phyloP scores from a whole-genome alignment of 2,113 vertebrate genomes.

The Haemorhous mexicanus region DNA sequence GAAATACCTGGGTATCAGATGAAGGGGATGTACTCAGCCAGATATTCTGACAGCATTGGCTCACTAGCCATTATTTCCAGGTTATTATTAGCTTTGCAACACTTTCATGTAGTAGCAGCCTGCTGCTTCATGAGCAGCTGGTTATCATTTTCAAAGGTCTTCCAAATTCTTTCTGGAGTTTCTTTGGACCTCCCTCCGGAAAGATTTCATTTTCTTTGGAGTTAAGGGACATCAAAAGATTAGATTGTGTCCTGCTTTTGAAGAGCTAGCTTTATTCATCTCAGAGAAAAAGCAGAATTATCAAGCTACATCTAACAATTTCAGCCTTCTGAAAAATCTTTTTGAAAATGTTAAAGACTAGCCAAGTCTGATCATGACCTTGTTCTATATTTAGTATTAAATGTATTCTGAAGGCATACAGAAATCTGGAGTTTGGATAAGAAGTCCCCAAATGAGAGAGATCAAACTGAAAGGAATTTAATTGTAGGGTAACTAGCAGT shows the following conservation, averaged over 20 bases:
- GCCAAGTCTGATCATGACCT: background rate
- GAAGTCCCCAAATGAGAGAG: background rate
- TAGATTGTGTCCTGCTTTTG: slow-evolving; percentile 42
- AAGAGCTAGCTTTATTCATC: slow-evolving; percentile 27
- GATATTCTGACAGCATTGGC: slow-evolving; percentile 10
- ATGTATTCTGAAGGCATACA: background rate
- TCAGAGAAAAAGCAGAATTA: slow-evolving; percentile 61
- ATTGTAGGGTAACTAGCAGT: background rate
- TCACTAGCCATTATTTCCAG: slow-evolving; percentile 2
- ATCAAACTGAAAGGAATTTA: background rate
- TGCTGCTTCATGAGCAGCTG: slow-evolving; percentile 40
- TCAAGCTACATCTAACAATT: slow-evolving; percentile 48
- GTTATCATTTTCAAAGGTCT: slow-evolving; percentile 67
- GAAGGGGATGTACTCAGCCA: background rate
- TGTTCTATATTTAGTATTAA: slow-evolving; percentile 19
- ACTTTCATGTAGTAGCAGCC: slow-evolving; percentile 48
- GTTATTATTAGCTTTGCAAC: slow-evolving; percentile 63
- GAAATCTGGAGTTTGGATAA: slow-evolving; percentile 14
- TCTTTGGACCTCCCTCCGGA: slow-evolving; percentile 58
- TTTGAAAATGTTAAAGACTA: slow-evolving; percentile 8
- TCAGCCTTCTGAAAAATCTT: slow-evolving; percentile 10
- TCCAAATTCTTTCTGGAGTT: slow-evolving; percentile 66
- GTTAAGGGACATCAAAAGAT: slow-evolving; percentile 66
- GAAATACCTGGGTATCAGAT: background rate
- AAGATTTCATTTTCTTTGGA: slow-evolving; percentile 68